Percentiles rank a stretch among this genome's conserved stretches.
Evolutionary conservation across 2,113 vertebrate genomes (phyloP).

Genomic region (Bubalus kerabau): DNA sequence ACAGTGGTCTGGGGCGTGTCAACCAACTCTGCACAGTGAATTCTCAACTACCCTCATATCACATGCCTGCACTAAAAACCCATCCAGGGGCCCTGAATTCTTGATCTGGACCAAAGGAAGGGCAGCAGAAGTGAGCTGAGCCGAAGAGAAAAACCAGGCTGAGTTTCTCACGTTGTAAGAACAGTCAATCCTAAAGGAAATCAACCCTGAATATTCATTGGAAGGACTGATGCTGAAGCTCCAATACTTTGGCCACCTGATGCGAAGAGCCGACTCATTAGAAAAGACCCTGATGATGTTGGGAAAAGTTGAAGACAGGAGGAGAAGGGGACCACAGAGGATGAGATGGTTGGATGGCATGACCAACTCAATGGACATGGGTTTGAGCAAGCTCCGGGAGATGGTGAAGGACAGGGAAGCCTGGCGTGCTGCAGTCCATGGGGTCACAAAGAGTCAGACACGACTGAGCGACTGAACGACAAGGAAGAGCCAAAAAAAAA

Average conservation of each 20-base stretch:
- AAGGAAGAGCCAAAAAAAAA: background rate
- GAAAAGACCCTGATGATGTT: background rate
- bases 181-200: background rate
- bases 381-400: background rate
- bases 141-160: background rate
- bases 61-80: background rate
- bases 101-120: fast-evolving
- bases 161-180: too few species aligned
- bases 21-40: background rate
- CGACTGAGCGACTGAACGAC: fast-evolving
- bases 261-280: background rate
- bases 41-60: background rate
- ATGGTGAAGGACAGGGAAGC: background rate
- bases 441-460: background rate
- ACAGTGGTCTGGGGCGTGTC: fast-evolving
- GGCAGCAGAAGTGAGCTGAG: background rate
- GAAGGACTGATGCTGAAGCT: background rate
- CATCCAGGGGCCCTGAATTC: fast-evolving
- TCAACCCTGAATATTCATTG: background rate
- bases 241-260: background rate
- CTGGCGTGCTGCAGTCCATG: background rate
- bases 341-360: background rate
- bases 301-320: background rate
- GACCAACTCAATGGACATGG: background rate
- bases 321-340: background rate